A percentile compares a stretch with the other conserved stretches of the same genome.
phyloP scores from a whole-genome alignment of 1,140 invertebrate species.

The Elysia chlorotica region DNA sequence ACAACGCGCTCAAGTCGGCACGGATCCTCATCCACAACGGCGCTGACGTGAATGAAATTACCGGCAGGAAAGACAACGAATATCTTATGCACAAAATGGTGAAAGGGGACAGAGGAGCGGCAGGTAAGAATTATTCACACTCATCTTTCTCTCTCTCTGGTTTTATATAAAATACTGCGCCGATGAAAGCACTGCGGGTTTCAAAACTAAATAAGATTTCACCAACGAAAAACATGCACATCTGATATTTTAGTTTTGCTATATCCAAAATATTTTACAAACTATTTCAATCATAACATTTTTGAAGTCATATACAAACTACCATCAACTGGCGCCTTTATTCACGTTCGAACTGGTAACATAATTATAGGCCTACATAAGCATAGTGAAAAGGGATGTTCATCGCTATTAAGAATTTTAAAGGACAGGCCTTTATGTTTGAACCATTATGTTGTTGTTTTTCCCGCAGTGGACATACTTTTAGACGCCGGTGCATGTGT shows the following conservation, averaged over 20 bases:
- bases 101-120: background rate
- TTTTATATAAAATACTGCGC: too few species aligned
- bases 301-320: too few species aligned
- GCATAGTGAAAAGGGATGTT: background rate
- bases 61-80: background rate
- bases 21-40: background rate
- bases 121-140: too few species aligned
- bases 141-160: too few species aligned
- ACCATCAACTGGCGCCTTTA: too few species aligned
- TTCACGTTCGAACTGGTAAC: background rate
- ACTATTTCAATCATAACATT: background rate
- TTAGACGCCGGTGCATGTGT: background rate
- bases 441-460: background rate
- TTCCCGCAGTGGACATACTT: background rate
- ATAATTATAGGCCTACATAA: background rate
- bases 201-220: background rate
- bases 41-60: slow-evolving; percentile 5
- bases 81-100: background rate
- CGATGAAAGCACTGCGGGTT: background rate
- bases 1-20: background rate
- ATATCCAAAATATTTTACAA: background rate
- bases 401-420: background rate
- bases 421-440: background rate
- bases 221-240: background rate
- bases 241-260: background rate